Conservation (phyloP, 1,140 invertebrate species). For the Euborellia annulipes region DNA sequence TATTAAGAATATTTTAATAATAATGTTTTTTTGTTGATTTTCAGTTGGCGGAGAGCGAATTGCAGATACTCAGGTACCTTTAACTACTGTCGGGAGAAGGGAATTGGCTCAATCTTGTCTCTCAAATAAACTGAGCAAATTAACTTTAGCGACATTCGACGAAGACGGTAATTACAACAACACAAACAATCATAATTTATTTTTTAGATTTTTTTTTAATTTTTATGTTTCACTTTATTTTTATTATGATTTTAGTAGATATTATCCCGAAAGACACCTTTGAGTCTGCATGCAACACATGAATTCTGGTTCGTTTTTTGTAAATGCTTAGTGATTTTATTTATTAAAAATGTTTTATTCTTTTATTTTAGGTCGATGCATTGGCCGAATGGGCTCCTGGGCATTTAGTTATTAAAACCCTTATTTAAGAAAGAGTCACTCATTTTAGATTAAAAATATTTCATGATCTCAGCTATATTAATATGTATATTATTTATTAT, state of each 20-base stretch:
- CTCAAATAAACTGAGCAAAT: conserved; percentile 70
- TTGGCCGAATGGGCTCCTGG: conserved; percentile 59
- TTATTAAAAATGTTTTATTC: conserved; percentile 1
- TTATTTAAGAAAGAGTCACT: too few relatives aligned
- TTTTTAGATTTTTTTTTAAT: not conserved
- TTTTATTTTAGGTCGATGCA: conserved; percentile 39
- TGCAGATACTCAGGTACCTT: conserved; percentile 31
- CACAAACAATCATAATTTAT: too few relatives aligned
- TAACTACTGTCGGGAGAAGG: conserved; percentile 28
- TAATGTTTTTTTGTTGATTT: conserved; percentile 7
- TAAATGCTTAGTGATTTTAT: not conserved
- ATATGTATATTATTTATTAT: too few relatives aligned
- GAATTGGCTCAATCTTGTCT: conserved; percentile 34
- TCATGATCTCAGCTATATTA: too few relatives aligned
- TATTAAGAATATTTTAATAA: conserved; percentile 14
- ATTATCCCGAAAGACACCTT: not conserved
- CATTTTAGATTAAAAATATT: too few relatives aligned
- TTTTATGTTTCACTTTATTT: not conserved
- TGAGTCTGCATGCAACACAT: not conserved
- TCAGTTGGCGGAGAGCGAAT: conserved; percentile 4
- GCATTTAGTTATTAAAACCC: conserved; percentile 40
- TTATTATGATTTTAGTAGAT: not conserved
- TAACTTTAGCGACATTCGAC: conserved; percentile 77
- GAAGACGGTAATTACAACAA: conserved; percentile 61
- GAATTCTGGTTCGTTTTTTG: not conserved